Conservation (phyloP, 2,113 vertebrate genomes). For the Prionailurus viverrinus region DNA sequence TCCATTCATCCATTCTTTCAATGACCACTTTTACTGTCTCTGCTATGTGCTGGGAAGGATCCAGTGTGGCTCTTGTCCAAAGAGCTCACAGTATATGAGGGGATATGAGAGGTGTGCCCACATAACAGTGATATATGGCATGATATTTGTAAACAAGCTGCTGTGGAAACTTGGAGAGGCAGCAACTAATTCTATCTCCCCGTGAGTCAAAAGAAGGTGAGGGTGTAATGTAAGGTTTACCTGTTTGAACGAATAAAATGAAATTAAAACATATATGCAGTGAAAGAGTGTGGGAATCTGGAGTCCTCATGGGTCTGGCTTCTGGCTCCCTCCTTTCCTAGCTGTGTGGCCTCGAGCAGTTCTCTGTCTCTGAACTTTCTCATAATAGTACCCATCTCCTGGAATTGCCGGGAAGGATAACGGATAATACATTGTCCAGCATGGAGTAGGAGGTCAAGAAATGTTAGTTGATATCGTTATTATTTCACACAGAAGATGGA, state of each 20-base stretch:
- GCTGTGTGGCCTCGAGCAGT: background rate
- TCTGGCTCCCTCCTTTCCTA: background rate
- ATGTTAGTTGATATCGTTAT: background rate
- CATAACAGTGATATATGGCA: background rate
- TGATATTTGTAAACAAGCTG: background rate
- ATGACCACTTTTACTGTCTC: background rate
- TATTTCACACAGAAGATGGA: background rate
- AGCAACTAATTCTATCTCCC: background rate
- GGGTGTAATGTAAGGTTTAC: background rate
- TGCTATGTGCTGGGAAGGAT: background rate
- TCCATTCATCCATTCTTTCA: background rate
- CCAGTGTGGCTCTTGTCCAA: background rate
- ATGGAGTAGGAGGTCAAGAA: background rate
- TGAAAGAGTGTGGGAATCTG: background rate
- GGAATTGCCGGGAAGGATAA: background rate
- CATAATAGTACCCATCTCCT: background rate
- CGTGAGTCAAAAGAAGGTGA: background rate
- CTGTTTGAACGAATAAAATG: background rate
- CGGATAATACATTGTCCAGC: background rate
- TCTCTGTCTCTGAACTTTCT: background rate
- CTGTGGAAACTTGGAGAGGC: background rate
- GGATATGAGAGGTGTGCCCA: background rate
- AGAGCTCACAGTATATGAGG: background rate
- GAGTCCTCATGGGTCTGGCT: background rate
- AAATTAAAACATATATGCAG: background rate